Percentiles rank a stretch among this genome's conserved stretches.
Conservation (phyloP, 1,140 invertebrate genomes). For the Trialeurodes vaporariorum region DNA sequence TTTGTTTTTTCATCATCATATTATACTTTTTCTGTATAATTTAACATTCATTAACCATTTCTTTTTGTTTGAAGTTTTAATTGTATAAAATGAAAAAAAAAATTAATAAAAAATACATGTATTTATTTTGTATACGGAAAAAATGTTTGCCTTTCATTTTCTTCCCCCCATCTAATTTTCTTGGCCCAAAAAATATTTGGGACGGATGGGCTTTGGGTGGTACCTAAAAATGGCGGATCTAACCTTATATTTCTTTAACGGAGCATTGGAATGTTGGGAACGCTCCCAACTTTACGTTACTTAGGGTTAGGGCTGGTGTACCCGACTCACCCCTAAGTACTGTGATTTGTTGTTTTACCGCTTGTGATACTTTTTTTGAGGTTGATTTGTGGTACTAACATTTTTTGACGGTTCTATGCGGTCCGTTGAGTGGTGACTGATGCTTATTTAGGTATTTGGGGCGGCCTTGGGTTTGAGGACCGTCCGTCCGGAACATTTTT, state of each 20-base stretch:
- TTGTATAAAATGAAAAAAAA: not conserved
- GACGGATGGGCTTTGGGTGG: not conserved
- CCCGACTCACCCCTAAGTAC: too few relatives aligned
- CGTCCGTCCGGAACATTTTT: too few relatives aligned
- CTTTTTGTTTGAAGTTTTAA: not conserved
- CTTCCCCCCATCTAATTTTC: not conserved
- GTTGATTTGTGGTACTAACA: too few relatives aligned
- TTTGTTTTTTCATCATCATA: not conserved
- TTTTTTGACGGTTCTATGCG: too few relatives aligned
- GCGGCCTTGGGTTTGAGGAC: too few relatives aligned
- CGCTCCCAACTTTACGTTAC: too few relatives aligned
- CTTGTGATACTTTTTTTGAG: too few relatives aligned
- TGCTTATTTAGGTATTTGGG: too few relatives aligned
- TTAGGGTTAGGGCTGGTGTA: too few relatives aligned
- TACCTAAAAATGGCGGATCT: not conserved
- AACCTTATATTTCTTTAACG: not conserved
- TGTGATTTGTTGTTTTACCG: too few relatives aligned
- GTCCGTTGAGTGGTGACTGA: too few relatives aligned
- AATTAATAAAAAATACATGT: not conserved
- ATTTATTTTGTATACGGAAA: conserved; percentile 1
- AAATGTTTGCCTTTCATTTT: not conserved
- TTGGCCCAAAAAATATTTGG: not conserved
- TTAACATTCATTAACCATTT: not conserved
- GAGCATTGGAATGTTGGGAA: too few relatives aligned
- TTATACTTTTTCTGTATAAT: not conserved